Evolutionary conservation across 1,140 invertebrate genomes (phyloP), one percentile per base, ranked within the genome.

Genomic region (Plutomurus gul): DNA sequence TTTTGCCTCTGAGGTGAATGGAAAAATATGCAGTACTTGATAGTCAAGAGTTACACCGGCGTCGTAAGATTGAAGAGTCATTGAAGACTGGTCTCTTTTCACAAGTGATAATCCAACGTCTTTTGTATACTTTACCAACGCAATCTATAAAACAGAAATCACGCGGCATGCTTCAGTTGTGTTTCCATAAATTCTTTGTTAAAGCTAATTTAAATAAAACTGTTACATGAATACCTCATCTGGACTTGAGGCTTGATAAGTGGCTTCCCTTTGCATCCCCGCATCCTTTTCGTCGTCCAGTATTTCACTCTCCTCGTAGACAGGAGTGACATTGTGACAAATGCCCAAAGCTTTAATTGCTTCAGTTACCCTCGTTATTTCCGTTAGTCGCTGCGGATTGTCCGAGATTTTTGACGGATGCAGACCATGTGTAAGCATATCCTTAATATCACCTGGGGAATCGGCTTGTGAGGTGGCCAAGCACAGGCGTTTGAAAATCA

Each of bases 251-350:
- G 98, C 98, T 87, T 95, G 93, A 85, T 79, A 83, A 16, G 77
- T 83, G 5, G 77, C 82, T 84, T 78, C 87, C 27, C 75, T 33
- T 30, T 82, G 76, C 70, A 86, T 60, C n/a, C 82, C 79, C 65
- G 71, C 25, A 65, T 33, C 76, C 79, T 87, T 86, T 79, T 86
- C 86, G 77, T 86, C 85, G 37, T 85, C 85, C 4, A 85, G 84
- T 27, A 77, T 46, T 80, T 84, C 47, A 72, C 83, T 82, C 39
- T 87, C 86, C 84, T 99, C 96, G 85, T 94, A 96, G 5, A 99
- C 96, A 0, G 98, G 98, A 0, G 98, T 99, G 0, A 99, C 98
- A 88, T 99, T 99, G 86, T 99, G 98, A 87, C 98, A 99, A 5
- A 99, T 87, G 0, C 97, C 97, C 13, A 99, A 87, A 0, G 97